phyloP scores from a whole-genome alignment of 2,888 invertebrate species.

The Phyllotreta striolata region DNA sequence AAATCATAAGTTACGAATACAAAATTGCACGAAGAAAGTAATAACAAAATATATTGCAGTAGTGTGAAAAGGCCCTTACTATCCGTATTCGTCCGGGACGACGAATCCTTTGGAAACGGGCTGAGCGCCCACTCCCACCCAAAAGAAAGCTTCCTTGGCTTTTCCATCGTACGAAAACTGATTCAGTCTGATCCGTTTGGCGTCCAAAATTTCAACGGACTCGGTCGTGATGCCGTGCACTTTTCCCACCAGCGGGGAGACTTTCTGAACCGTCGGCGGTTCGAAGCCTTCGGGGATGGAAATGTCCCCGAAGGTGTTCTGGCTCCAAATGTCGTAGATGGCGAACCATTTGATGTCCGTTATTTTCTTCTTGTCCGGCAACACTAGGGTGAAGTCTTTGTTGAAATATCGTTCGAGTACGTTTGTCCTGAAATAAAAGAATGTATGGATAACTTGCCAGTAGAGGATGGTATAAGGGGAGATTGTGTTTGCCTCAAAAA shows the following conservation, averaged over 20 bases:
- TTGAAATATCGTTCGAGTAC: constrained; percentile 86
- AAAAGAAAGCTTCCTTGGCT: constrained; percentile 82
- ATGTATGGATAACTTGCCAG: not conserved
- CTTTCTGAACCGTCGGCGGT: constrained; percentile 76
- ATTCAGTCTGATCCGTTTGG: constrained; percentile 79
- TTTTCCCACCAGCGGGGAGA: constrained; percentile 67
- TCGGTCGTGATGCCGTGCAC: constrained; percentile 76
- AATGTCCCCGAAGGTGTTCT: constrained; percentile 90
- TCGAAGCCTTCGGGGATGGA: constrained; percentile 89
- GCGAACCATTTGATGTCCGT: constrained; percentile 90
- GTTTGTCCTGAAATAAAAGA: constrained; percentile 73
- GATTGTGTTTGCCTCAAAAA: not conserved
- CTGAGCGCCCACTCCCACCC: constrained; percentile 89
- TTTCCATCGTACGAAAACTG: constrained; percentile 81
- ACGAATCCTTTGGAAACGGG: constrained; percentile 82
- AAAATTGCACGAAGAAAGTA: too few species aligned
- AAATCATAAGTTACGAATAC: constrained; percentile 31
- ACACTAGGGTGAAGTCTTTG: constrained; percentile 79
- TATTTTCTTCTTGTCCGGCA: constrained; percentile 87
- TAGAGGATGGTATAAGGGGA: not conserved
- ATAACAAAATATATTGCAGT: too few species aligned
- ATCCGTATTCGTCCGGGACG: constrained; percentile 91
- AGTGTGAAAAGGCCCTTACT: constrained; percentile 70
- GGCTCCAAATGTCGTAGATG: constrained; percentile 84
- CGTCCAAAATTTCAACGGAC: constrained; percentile 78